phyloP scores from a whole-genome alignment of 2,113 vertebrate genomes.

The Chrysemys picta region DNA sequence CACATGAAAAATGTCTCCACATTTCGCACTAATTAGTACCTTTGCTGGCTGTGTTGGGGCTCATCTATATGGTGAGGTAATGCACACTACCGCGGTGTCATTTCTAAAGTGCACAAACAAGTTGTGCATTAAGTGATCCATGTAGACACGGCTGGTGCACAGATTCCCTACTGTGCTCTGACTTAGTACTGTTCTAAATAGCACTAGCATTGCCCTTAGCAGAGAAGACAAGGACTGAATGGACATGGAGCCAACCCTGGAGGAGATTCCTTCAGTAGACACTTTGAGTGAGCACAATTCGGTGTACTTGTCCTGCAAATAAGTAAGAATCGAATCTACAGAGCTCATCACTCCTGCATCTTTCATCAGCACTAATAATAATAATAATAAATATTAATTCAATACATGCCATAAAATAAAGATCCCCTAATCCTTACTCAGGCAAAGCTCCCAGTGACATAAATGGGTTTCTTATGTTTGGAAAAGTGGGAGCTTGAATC shows the following conservation, averaged over 20 bases:
- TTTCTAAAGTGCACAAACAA: neutral
- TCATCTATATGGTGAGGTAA: neutral
- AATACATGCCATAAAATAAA: neutral
- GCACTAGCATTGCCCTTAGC: neutral
- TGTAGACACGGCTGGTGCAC: neutral
- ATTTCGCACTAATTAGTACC: neutral
- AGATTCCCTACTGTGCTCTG: neutral
- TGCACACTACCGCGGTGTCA: neutral
- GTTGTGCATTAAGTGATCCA: neutral
- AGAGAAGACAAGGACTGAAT: neutral
- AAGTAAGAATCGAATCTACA: neutral
- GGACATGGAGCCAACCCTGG: neutral
- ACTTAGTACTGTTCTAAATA: neutral
- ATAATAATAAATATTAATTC: neutral
- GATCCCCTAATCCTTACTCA: neutral
- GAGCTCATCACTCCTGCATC: neutral
- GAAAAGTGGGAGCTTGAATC: neutral
- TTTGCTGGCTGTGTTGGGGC: neutral
- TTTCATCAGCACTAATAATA: neutral
- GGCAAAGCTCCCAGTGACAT: neutral
- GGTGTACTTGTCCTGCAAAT: rapidly evolving
- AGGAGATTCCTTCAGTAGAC: rapidly evolving
- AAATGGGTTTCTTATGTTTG: neutral
- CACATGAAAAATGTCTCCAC: neutral
- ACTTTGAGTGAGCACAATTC: neutral